phyloP scores from a whole-genome alignment of 2,113 vertebrate species.

The Oncorhynchus gorbuscha region DNA sequence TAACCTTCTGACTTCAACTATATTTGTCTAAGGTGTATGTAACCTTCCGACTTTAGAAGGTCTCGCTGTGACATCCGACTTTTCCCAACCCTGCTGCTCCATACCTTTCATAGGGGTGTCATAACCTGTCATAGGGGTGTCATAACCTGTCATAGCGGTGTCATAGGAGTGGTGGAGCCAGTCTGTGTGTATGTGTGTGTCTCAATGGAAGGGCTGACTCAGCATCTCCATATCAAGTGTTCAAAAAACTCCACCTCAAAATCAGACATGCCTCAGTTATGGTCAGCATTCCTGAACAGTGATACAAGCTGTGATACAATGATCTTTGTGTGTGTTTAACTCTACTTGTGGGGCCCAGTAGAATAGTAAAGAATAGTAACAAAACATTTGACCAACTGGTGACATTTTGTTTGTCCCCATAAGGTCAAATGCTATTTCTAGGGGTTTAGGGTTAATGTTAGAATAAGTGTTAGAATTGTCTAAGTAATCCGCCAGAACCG shows the following conservation, averaged over 20 bases:
- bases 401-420: too few relatives aligned
- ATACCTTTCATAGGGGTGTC: not conserved
- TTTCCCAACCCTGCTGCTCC: not conserved
- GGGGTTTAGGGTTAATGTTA: too few relatives aligned
- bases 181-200: not conserved
- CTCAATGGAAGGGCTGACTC: not conserved
- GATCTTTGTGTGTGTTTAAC: not conserved
- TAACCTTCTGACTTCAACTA: too few relatives aligned
- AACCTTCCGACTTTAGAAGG: not conserved
- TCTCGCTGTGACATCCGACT: not conserved
- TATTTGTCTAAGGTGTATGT: too few relatives aligned
- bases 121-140: not conserved
- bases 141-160: not conserved
- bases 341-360: not conserved
- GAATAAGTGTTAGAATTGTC: too few relatives aligned
- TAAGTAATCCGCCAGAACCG: too few relatives aligned
- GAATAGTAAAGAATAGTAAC: not conserved
- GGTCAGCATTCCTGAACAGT: not conserved
- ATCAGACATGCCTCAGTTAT: not conserved
- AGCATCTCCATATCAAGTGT: not conserved
- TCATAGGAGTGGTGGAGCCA: not conserved
- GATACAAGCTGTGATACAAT: too few relatives aligned
- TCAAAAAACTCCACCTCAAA: not conserved
- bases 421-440: too few relatives aligned
- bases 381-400: too few relatives aligned